Base-by-base conservation (phyloP, 1,140 invertebrate species). In the Drosophila nigrodunni region DNA sequence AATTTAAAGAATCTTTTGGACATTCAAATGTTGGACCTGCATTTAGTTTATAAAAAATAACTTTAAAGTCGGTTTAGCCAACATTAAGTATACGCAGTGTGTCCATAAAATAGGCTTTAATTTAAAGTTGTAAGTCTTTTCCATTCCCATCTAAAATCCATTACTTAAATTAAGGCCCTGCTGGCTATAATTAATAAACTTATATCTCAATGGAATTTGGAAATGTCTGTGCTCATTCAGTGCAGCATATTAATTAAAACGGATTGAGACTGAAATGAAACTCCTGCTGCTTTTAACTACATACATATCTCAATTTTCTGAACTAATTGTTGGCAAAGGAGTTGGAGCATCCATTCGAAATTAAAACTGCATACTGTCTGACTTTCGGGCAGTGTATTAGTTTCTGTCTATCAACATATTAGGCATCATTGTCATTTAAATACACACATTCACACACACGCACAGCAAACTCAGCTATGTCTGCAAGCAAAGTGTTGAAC, bases 361-460 rank as follows among this genome's bases (percentile, higher is more conserved):
- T 39, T 8, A 10, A 15, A 0, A 10, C 25, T 9, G 13, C n/a
- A 6, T 2, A 25, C 55, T 15, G 9, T 11, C 18, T 35, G 35
- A 46, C 34, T 59, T 61, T 64, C 15, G 62, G 52, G 15, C 71
- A 74, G 75, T 86, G 82, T 71, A 73, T 39, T 64, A 57, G 72
- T 54, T 58, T 71, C n/a, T 46, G 67, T 43, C 70, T 87, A 82
- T 86, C 78, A 86, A 65, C 58, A 68, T 47, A 75, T 30, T 37
- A 66, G 67, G 50, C 74, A 83, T 75, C 86, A 80, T 66, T 80
- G 74, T 60, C 74, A 80, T 90, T 83, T 89, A 88, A 82, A 90
- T 89, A 82, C 72, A 80, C 35, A 75, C 25, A 30, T 4, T 30
- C 37, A 55, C 34, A 64, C 39, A 50, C 9, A 49, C 15, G 15